Percentiles rank a stretch among this genome's conserved stretches.
These are phyloP conservation scores for Incurvaria masculella DNA, from an alignment of 2,888 invertebrate genomes.

Conservation along the genomic window DNA sequence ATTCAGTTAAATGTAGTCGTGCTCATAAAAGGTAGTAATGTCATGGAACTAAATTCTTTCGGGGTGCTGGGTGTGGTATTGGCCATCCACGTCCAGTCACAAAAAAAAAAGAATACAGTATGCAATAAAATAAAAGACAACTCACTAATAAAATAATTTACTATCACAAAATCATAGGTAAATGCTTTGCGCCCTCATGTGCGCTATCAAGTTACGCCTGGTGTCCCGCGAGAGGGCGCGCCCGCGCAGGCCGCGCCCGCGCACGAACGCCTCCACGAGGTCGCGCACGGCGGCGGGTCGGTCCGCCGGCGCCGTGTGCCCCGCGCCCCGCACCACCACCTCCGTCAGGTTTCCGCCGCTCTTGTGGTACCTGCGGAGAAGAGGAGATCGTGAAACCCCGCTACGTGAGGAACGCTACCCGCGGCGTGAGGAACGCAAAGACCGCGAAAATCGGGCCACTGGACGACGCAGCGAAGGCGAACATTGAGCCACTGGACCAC, in stretches of 20 bases:
- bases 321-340: slow-evolving; percentile 55
- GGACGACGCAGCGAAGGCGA: too few species aligned
- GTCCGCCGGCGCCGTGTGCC: slow-evolving; percentile 61
- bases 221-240: background rate
- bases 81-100: too few species aligned
- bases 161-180: background rate
- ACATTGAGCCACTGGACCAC: too few species aligned
- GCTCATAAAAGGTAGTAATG: too few species aligned
- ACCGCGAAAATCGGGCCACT: background rate
- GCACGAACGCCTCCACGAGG: slow-evolving; percentile 8
- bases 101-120: too few species aligned
- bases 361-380: slow-evolving; percentile 49
- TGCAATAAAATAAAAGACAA: too few species aligned
- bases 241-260: background rate
- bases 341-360: slow-evolving; percentile 53
- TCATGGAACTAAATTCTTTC: too few species aligned
- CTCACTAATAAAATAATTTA: too few species aligned
- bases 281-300: slow-evolving; percentile 37
- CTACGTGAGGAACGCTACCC: background rate
- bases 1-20: too few species aligned
- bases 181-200: background rate
- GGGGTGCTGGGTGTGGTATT: too few species aligned
- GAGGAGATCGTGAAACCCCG: slow-evolving; percentile 3
- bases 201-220: background rate
- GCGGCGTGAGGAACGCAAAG: background rate